Evolutionary conservation across 1,140 invertebrate genomes (phyloP), one percentile per base, ranked within the genome.

Genomic region (Tetramorium parvispinum): DNA sequence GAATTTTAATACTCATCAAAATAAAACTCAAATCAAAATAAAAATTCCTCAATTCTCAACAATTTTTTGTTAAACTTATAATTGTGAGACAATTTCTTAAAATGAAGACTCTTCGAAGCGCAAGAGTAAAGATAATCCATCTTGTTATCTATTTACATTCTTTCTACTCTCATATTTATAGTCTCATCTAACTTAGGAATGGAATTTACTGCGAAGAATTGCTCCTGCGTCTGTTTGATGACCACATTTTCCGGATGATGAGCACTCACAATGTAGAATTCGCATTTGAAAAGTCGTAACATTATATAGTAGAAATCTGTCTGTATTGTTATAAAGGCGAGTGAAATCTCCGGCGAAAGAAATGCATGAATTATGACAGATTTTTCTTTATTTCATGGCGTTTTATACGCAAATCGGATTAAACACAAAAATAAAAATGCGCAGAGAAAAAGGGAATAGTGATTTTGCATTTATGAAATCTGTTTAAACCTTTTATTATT

Each of bases 161-260:
- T 18, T 8, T 78, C 5, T 21, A 21, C 16, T 76, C 21, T 37
- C 57, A 63, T 49, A 65, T 78, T 65, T 65, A 49, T 65, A 46
- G 40, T 49, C 24, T 63, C 40, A 78, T 78, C 24, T 65, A 49
- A 61, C 76, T 65, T 78, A 78, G 43, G 5, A 65, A 78, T 77
- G 16, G 59, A 46, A 65, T 65, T 49, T 49, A 65, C 16, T n/a
- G 24, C 40, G 11, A 21, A 43, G 51, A 1, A 63, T 63, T 46
- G 59, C 43, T 43, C 5, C 46, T 24, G 18, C 57, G 27, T 32
- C 61, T 53, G 32, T 70, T 55, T 55, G 32, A 78, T 18, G n/a
- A 55, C 37, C 49, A 13, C 49, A 43, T 40, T 70, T 55, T 70
- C 63, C 21, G 11, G 16, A 24, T 70, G 46, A 53, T 53, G 78